Evolutionary conservation across 1,140 invertebrate species (phyloP), one percentile per base, ranked within the genome.

Genomic region (Drosophila nannoptera): DNA sequence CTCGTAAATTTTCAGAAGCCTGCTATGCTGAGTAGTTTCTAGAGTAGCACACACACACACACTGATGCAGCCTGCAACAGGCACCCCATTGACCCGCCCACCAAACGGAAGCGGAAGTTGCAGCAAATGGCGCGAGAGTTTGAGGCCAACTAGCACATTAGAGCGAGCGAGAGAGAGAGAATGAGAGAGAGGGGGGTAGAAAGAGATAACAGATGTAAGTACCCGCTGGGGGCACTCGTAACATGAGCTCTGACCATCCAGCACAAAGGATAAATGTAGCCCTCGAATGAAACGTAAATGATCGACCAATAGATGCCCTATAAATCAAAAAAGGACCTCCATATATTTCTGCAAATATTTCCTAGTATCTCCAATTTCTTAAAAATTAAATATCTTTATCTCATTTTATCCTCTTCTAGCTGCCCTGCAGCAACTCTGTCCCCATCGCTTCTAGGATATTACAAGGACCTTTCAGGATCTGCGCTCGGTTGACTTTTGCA

Each of bases 81-180:
- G 61, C 50, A 50, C 8, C 38, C 50, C 45, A 60, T 55, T 76
- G 69, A 43, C 53, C 73, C 65, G 77, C 33, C 69, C 73, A 63
- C 66, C 31, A 29, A 64, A 60, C 73, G 81, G 81, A 84, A 77
- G 69, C 77, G 81, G 80, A 84, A 84, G 81, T 86, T 81, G 70
- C 80, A 75, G 73, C 77, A 86, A 84, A 86, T 84, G 73, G 81
- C 70, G 81, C 61, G 83, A 72, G 69, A 68, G 62, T 71, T 63
- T 71, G 75, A 75, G 72, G 70, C 64, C 67, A 54, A 73, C 43
- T 40, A 9, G 35, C 22, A 62, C 49, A 60, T 32, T 16, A 56
- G 35, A 38, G 31, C 35, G 35, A 49, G 31, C 35, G 32, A 40
- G 43, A 14, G 48, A n/a, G 9, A 69, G 54, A 56, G 43, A 38